Base-by-base conservation (phyloP, 2,113 vertebrate species). In the Nycticorax nycticorax region DNA sequence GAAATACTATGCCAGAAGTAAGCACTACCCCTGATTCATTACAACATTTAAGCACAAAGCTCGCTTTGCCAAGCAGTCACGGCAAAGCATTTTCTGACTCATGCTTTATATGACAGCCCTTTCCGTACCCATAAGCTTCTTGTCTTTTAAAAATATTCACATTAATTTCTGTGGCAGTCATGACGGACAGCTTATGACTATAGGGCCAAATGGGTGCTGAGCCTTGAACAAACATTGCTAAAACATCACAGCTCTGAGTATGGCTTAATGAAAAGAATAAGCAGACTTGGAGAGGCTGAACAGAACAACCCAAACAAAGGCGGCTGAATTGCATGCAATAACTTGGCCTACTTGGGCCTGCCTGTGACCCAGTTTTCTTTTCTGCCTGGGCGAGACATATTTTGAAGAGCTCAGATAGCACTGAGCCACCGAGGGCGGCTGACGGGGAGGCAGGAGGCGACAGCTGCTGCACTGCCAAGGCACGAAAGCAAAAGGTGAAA, bases 351-450 rank as follows among this genome's bases (percentile, higher is more conserved):
- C 43, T 74, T 77, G 67, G 72, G 72, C 33, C 67, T 66, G 75
- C 68, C 56, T 62, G 64, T 68, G 76, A 78, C 76, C 63, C 77
- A 59, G 28, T 66, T 92, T 84, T 55, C 35, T 28, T 2, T 28
- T 43, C 35, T 71, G 73, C n/a, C 56, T 55, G 37, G 26, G 43
- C 0, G 3, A 71, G 83, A 67, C 2, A 6, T 3, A 24, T 45
- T 93, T 63, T 50, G 37, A 63, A 63, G 56, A 71, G 59, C 92
- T 67, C 0, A 0, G 26, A 39, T 4, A 53, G 28, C 0, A 1
- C 59, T 30, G 63, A 66, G 79, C 2, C 8, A 43, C 69, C 0
- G 2, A 73, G 59, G 50, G 63, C 0, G 1, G 37, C 41, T 43
- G 71, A 12, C 0, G 0, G 53, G 5, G 7, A 60, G 43, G 78